These are phyloP conservation scores for Litoditis marina DNA, from an alignment of 2,888 invertebrate genomes.

Conservation along the genomic window DNA sequence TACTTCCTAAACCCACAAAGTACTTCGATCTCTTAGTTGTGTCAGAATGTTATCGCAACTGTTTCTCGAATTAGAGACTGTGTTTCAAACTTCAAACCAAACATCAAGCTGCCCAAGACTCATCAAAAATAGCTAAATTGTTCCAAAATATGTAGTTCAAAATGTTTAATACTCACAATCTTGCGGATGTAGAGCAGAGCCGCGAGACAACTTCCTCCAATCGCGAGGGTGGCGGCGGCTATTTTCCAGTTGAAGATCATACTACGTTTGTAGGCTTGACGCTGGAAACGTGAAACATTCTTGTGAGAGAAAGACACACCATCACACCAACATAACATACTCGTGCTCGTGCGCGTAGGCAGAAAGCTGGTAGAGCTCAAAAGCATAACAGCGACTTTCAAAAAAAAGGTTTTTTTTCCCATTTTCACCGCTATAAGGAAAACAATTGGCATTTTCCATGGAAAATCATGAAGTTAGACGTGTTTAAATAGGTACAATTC, in stretches of 20 bases:
- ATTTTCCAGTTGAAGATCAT: constrained; percentile 52
- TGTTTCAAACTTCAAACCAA: no score
- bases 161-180: constrained; percentile 23
- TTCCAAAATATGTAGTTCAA: neutral
- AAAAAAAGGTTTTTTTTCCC: no score
- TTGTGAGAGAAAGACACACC: neutral
- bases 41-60: neutral
- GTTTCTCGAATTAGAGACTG: neutral
- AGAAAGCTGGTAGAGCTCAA: neutral
- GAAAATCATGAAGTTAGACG: no score
- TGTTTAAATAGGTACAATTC: no score
- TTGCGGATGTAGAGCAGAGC: constrained; percentile 50
- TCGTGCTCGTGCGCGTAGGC: no score
- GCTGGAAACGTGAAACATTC: constrained; percentile 17
- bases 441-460: no score
- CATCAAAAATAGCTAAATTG: no score
- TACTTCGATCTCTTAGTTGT: no score
- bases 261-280: constrained; percentile 39
- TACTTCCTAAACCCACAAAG: no score
- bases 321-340: no score
- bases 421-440: no score
- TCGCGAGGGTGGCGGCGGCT: constrained; percentile 34
- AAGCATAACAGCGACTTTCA: neutral
- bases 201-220: constrained; percentile 42
- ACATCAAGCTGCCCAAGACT: no score